These are phyloP conservation scores for Callipepla squamata DNA, from an alignment of 2,113 vertebrate genomes.

Conservation along the genomic window DNA sequence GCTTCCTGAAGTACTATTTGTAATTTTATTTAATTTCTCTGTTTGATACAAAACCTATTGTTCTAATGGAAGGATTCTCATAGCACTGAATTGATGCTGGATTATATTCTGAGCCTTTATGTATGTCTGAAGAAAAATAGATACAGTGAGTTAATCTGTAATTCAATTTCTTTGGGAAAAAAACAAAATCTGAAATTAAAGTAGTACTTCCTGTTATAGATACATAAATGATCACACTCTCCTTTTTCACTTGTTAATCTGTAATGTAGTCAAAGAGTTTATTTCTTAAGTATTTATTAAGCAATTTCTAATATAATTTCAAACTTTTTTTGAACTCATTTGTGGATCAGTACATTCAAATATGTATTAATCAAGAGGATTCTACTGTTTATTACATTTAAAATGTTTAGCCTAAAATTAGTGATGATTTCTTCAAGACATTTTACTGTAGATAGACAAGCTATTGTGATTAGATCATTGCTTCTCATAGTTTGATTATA, in stretches of 20 bases:
- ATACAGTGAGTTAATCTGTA: not conserved
- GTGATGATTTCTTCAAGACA: not conserved
- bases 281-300: not conserved
- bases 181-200: not conserved
- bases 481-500: not conserved
- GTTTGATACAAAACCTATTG: constrained; percentile 7
- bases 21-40: constrained; percentile 40
- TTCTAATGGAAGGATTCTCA: constrained; percentile 29
- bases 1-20: constrained; percentile 32
- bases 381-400: not conserved
- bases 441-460: not conserved
- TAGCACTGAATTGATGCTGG: not conserved
- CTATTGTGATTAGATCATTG: not conserved
- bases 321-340: not conserved
- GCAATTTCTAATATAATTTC: not conserved
- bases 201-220: not conserved
- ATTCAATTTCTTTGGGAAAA: not conserved
- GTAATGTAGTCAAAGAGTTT: not conserved
- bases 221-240: not conserved
- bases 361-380: not conserved
- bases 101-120: not conserved
- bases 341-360: rapidly evolving
- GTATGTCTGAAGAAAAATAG: not conserved
- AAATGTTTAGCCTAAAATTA: not conserved
- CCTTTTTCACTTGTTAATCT: not conserved